These are phyloP conservation scores for Platichthys flesus DNA, from an alignment of 2,113 vertebrate genomes.

Conservation along the genomic window DNA sequence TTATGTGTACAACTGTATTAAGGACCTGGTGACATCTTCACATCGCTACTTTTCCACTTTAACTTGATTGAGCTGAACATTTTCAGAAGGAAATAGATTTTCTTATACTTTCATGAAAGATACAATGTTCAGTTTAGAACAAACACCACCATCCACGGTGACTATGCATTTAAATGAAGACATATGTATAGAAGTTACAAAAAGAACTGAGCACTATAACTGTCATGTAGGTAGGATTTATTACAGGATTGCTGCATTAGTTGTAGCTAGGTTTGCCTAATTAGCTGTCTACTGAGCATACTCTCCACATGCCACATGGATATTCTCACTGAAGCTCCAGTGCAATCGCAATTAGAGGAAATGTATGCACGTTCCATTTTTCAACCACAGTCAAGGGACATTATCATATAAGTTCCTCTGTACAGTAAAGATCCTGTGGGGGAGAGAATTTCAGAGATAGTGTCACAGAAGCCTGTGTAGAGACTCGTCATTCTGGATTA, in stretches of 20 bases:
- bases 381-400: not conserved
- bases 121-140: not conserved
- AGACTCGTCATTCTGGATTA: slow-evolving; percentile 6
- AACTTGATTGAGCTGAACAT: too few relatives aligned
- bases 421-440: not conserved
- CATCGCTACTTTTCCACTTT: too few relatives aligned
- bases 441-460: not conserved
- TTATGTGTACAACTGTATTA: too few relatives aligned
- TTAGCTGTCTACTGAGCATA: not conserved
- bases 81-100: too few relatives aligned
- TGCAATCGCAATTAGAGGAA: not conserved
- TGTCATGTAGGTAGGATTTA: not conserved
- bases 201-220: not conserved
- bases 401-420: not conserved
- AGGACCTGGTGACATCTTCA: too few relatives aligned
- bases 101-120: not conserved
- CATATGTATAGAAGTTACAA: not conserved
- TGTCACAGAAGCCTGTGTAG: not conserved
- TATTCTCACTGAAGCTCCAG: slow-evolving; percentile 4
- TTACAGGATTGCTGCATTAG: not conserved
- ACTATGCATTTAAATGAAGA: not conserved
- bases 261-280: not conserved
- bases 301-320: not conserved
- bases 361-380: not conserved
- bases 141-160: not conserved